phyloP scores from a whole-genome alignment of 2,113 vertebrate species.

The Datnioides undecimradiatus region DNA sequence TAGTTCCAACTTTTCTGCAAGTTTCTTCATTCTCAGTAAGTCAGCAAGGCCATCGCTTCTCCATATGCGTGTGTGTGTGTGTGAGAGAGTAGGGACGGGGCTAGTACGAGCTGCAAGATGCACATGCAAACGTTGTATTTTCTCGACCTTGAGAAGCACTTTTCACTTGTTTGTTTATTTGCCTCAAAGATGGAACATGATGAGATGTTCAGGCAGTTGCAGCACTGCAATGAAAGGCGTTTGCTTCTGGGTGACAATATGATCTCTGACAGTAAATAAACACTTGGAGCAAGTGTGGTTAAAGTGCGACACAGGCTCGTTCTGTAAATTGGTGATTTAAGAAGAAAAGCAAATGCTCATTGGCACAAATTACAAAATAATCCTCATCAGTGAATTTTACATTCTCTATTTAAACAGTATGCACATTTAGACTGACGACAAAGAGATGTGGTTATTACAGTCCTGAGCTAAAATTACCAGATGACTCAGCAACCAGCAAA shows the following conservation, averaged over 20 bases:
- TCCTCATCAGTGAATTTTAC: neutral
- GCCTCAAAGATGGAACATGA: neutral
- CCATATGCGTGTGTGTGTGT: neutral
- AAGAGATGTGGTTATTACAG: neutral
- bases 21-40: constrained; percentile 21
- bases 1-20: constrained; percentile 44
- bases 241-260: neutral
- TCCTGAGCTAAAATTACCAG: neutral
- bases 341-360: neutral
- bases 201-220: neutral
- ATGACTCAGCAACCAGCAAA: neutral
- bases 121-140: constrained; percentile 1
- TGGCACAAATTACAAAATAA: neutral
- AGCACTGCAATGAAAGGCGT: neutral
- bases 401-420: neutral
- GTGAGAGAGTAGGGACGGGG: neutral
- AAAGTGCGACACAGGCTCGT: neutral
- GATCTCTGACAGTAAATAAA: neutral
- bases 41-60: neutral
- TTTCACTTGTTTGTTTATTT: neutral
- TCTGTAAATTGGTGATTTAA: neutral
- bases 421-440: neutral
- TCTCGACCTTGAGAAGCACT: constrained; percentile 12
- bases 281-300: neutral
- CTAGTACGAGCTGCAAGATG: neutral